Base-by-base conservation (phyloP, 2,888 invertebrate genomes). In the Protophormia terraenovae region DNA sequence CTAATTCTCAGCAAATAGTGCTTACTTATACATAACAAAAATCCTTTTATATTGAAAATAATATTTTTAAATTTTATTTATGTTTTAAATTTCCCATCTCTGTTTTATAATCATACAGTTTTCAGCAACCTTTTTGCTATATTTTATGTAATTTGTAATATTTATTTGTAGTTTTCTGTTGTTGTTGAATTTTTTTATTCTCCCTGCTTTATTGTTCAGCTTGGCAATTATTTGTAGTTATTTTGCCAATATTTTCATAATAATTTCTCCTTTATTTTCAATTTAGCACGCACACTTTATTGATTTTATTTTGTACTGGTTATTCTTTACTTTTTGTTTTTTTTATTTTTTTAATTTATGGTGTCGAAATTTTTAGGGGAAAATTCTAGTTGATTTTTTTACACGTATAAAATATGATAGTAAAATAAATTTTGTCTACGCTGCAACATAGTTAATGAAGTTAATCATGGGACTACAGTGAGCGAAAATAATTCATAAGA, bases 221-320 rank as follows among this genome's bases (percentile, higher is more conserved):
- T 29, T 47, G 47, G 66, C 45, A 47, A 47, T 47, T 67, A 50
- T 71, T 71, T 71, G 53, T 45, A 41, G 45, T 45, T 60, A 60
- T 72, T 55, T 41, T 58, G 41, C 45, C 72, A 72, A 72, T 72
- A 71, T 62, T 71, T 71, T 38, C 35, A 60, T 32, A 60, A 47
- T 60, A 7, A 35, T 47, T 45, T 45, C 22, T 53, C 12, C 32
- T 3, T 45, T 66, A 55, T 71, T 53, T 38, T 29, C 41, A n/a
- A 58, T 60, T 60, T 29, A 60, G 16, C 58, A 58, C 72, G 45
- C 72, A 53, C 67, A 69, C 47, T 32, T 69, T 69, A 69, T 69
- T 69, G 67, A 69, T 69, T 69, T 69, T 69, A 38, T 41, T 64
- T 64, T 50, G 10, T n/a, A n/a, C n/a, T n/a, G n/a, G n/a, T n/a